Conservation (phyloP, 2,797 vertebrate species). For the Echeneis naucrates region DNA sequence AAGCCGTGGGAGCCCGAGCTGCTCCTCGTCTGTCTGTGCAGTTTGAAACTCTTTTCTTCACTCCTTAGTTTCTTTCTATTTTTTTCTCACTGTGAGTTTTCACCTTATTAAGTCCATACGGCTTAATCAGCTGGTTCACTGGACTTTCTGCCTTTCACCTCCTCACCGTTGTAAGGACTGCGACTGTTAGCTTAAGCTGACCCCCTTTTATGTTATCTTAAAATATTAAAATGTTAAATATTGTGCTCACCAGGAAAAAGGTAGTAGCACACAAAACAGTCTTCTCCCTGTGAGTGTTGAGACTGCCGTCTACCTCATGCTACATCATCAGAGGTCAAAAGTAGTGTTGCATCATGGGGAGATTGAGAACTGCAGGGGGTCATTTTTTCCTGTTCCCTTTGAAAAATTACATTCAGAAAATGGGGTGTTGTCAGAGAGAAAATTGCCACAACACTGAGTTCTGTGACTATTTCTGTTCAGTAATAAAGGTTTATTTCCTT, state of each 20-base stretch:
- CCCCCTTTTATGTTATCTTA: too few species aligned
- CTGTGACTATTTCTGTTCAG: slow-evolving; percentile 10
- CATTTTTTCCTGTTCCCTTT: slow-evolving; percentile 27
- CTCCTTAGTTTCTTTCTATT: slow-evolving; percentile 38
- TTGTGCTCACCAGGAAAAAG: slow-evolving; percentile 17
- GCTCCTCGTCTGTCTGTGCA: slow-evolving; percentile 7
- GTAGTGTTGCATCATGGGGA: slow-evolving; percentile 51
- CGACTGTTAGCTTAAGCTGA: slow-evolving; percentile 71
- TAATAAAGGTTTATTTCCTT: slow-evolving; percentile 8
- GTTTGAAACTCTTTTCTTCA: background rate
- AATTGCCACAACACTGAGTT: slow-evolving; percentile 8
- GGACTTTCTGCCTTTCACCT: slow-evolving; percentile 74
- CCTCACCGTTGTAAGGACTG: slow-evolving; percentile 60
- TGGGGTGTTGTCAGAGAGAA: background rate
- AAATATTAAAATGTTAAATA: too few species aligned
- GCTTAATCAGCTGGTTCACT: slow-evolving; percentile 51
- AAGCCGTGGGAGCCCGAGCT: slow-evolving; percentile 37
- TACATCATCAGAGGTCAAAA: slow-evolving; percentile 51
- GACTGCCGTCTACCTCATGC: slow-evolving; percentile 53
- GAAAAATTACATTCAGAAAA: slow-evolving; percentile 20
- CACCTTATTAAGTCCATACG: slow-evolving; percentile 63
- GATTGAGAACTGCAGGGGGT: slow-evolving; percentile 4
- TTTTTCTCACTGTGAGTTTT: slow-evolving; percentile 76
- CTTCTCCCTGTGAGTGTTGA: slow-evolving; percentile 16
- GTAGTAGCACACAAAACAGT: slow-evolving; percentile 32